Evolutionary conservation across 2,797 vertebrate genomes (phyloP).

Genomic region (Spondyliosoma cantharus): DNA sequence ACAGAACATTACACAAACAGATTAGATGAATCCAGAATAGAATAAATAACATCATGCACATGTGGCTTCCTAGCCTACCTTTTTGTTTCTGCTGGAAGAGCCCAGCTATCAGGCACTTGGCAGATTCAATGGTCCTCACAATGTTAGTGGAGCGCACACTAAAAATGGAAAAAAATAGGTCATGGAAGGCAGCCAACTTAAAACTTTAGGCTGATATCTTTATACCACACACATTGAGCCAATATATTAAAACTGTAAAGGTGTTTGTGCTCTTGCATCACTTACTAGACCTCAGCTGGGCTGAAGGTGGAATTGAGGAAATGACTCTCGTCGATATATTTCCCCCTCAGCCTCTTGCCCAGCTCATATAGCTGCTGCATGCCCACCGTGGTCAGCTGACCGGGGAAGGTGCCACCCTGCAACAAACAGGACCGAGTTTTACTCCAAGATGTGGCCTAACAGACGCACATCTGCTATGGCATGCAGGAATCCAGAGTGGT

Average conservation of each 20-base stretch:
- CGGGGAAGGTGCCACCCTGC: constrained; percentile 90
- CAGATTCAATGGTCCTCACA: constrained; percentile 93
- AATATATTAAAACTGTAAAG: constrained; percentile 24
- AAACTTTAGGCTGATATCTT: constrained; percentile 40
- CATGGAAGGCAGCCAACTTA: constrained; percentile 44
- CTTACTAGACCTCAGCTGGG: constrained; percentile 93
- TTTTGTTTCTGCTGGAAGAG: constrained; percentile 91
- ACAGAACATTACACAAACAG: constrained; percentile 13
- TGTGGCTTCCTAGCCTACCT: constrained; percentile 79
- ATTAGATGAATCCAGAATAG: constrained; percentile 20
- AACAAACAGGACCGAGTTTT: constrained; percentile 34
- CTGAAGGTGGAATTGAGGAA: constrained; percentile 90
- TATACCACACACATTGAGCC: constrained; percentile 21
- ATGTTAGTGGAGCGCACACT: constrained; percentile 96
- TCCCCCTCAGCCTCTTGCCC: constrained; percentile 88
- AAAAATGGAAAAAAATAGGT: constrained; percentile 60
- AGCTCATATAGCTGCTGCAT: constrained; percentile 95
- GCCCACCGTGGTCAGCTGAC: constrained; percentile 93
- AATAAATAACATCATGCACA: constrained; percentile 16
- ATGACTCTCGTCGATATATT: constrained; percentile 86
- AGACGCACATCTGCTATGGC: constrained; percentile 29
- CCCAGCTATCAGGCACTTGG: constrained; percentile 93
- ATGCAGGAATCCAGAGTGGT: constrained; percentile 25
- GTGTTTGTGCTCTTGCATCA: constrained; percentile 49
- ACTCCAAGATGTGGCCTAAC: constrained; percentile 19